Evolutionary conservation across 2,113 vertebrate genomes (phyloP).

Genomic region (Brachypteracias leptosomus): DNA sequence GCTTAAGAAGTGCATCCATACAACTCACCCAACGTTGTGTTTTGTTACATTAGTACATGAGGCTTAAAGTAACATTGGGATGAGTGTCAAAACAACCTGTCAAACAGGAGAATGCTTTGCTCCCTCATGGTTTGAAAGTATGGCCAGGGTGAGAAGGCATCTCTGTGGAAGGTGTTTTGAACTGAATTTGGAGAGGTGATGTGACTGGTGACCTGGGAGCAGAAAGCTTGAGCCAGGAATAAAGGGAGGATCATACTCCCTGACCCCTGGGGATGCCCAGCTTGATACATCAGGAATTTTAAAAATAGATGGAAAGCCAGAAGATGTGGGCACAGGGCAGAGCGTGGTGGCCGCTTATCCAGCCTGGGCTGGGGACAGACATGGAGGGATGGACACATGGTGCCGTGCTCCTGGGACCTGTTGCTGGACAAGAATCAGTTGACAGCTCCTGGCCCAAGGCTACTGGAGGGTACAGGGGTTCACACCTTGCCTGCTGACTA

Average conservation of each 20-base stretch:
- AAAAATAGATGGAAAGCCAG: neutral
- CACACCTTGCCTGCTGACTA: neutral
- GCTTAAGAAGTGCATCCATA: neutral
- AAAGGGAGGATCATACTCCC: neutral
- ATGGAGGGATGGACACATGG: neutral
- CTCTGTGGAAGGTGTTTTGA: neutral
- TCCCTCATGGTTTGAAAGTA: neutral
- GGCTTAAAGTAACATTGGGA: neutral
- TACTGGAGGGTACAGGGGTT: neutral
- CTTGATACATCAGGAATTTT: neutral
- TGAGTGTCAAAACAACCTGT: neutral
- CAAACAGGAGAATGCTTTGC: neutral
- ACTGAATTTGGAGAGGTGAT: neutral
- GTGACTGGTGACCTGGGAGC: neutral
- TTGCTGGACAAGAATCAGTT: neutral
- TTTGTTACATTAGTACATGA: neutral
- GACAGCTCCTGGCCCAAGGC: neutral
- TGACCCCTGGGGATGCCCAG: neutral
- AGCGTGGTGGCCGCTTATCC: neutral
- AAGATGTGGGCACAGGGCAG: accelerated
- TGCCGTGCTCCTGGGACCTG: neutral
- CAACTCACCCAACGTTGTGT: neutral
- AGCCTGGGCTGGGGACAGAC: neutral
- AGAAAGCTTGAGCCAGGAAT: neutral
- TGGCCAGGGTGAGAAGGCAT: neutral